Percentiles rank a stretch among this genome's conserved stretches.
These are phyloP conservation scores for Smutsia gigantea DNA, from an alignment of 2,797 vertebrate genomes.

Conservation along the genomic window DNA sequence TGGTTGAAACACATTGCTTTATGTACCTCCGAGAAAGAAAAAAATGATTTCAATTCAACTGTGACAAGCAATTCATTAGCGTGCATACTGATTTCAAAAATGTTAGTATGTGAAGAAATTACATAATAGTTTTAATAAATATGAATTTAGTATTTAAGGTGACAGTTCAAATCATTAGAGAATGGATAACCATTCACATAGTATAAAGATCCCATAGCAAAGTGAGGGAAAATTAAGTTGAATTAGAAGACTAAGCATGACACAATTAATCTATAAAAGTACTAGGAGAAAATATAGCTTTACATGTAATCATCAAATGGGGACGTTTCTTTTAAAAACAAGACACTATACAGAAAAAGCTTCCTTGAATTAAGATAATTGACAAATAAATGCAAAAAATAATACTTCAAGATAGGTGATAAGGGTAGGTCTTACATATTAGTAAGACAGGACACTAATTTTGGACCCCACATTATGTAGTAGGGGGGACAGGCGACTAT, in stretches of 20 bases:
- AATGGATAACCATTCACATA: background rate
- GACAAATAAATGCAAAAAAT: background rate
- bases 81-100: background rate
- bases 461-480: too few relatives aligned
- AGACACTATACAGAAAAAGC: background rate
- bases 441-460: background rate
- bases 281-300: background rate
- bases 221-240: background rate
- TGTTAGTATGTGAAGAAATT: background rate
- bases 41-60: background rate
- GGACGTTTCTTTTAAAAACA: background rate
- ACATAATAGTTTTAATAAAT: background rate
- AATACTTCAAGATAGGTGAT: background rate
- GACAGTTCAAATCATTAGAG: background rate
- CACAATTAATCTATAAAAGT: background rate
- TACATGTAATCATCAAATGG: background rate
- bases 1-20: background rate
- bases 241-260: background rate
- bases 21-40: background rate
- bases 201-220: background rate
- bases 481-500: background rate
- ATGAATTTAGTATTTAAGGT: background rate
- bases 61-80: background rate
- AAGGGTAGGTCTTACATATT: background rate
- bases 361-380: background rate